A percentile compares a stretch with the other conserved stretches of the same genome.
Evolutionary conservation across 2,888 invertebrate genomes (phyloP).

Genomic region (Lacanobia oleracea): DNA sequence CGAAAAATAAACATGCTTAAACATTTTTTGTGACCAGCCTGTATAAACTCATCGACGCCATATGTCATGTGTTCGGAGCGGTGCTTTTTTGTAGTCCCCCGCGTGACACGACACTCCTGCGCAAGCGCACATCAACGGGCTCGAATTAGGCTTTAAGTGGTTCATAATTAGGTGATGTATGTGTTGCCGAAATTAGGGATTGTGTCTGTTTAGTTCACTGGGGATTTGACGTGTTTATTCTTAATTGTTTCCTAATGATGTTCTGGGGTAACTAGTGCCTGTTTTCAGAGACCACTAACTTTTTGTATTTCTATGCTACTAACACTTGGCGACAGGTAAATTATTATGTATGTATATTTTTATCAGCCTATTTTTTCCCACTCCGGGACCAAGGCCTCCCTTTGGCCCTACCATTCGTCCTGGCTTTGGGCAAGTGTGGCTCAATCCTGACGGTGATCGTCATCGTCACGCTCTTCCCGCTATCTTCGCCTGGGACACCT

Average conservation of each 20-base stretch:
- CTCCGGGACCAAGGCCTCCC: too few relatives aligned
- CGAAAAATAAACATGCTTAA: conserved; percentile 56
- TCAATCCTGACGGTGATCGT: too few relatives aligned
- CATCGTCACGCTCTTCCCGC: too few relatives aligned
- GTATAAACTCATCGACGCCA: conserved; percentile 76
- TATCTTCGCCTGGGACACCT: too few relatives aligned
- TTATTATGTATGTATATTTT: too few relatives aligned
- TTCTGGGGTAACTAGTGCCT: neutral
- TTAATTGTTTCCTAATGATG: conserved; percentile 1
- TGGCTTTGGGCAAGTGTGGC: too few relatives aligned
- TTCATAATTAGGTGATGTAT: conserved; percentile 59
- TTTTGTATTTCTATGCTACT: too few relatives aligned
- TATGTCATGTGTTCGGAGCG: conserved; percentile 79
- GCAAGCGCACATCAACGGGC: conserved; percentile 64
- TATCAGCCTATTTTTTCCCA: too few relatives aligned
- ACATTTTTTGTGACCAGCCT: conserved; percentile 64
- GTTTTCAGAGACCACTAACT: too few relatives aligned
- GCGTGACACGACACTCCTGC: conserved; percentile 69
- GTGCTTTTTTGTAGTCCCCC: conserved; percentile 78
- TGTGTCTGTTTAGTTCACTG: conserved; percentile 21
- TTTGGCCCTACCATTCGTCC: too few relatives aligned
- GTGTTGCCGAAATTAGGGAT: conserved; percentile 48
- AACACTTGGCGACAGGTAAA: too few relatives aligned
- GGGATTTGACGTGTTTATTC: conserved; percentile 26
- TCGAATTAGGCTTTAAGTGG: conserved; percentile 57